Evolutionary conservation across 2,797 vertebrate species (phyloP).

Genomic region (Molossus molossus): DNA sequence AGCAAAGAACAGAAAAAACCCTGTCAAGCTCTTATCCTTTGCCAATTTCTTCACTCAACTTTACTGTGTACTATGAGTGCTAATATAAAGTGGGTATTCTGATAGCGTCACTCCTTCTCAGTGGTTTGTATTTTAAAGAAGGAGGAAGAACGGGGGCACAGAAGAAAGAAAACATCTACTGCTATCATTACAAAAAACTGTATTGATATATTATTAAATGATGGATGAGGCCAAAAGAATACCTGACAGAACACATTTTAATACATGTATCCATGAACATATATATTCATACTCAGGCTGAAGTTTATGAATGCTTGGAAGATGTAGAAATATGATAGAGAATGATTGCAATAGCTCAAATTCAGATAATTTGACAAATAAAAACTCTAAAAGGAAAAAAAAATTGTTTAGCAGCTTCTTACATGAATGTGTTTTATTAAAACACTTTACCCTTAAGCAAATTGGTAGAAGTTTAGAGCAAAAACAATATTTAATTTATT

Average conservation of each 20-base stretch:
- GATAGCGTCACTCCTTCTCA: conserved; percentile 71
- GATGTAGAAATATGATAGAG: background rate
- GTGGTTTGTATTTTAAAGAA: conserved; percentile 71
- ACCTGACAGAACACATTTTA: conserved; percentile 15
- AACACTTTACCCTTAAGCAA: background rate
- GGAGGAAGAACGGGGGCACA: conserved; percentile 77
- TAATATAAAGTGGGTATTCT: conserved; percentile 72
- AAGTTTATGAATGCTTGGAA: background rate
- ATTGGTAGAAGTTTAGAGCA: background rate
- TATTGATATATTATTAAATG: conserved; percentile 63
- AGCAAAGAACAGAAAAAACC: conserved; percentile 73
- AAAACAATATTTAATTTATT: background rate
- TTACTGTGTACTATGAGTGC: conserved; percentile 62
- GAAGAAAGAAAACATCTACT: conserved; percentile 71
- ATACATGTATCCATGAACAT: background rate
- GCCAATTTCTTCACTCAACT: conserved; percentile 69
- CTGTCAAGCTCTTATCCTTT: conserved; percentile 72
- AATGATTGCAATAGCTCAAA: background rate
- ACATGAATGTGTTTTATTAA: background rate
- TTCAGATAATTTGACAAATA: background rate
- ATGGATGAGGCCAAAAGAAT: background rate
- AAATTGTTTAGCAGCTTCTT: background rate
- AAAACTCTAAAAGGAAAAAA: background rate
- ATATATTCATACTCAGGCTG: background rate
- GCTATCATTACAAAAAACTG: conserved; percentile 55